phyloP scores from a whole-genome alignment of 2,113 vertebrate genomes.

The Zingel zingel region DNA sequence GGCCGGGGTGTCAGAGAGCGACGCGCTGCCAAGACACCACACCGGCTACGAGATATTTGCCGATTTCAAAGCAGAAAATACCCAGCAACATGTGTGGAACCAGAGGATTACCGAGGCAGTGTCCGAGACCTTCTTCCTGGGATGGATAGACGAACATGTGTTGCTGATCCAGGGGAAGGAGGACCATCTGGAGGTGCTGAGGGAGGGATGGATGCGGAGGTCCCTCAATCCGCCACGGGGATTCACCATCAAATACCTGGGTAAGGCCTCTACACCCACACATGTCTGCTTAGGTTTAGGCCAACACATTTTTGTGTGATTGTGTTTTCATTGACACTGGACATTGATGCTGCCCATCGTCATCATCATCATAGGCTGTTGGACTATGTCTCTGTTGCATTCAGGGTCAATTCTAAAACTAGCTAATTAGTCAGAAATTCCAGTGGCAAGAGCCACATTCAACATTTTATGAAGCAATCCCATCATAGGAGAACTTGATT shows the following conservation, averaged over 20 bases:
- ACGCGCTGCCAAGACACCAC: conserved; percentile 88
- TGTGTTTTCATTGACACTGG: not conserved
- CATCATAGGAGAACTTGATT: not conserved
- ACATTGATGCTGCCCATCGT: not conserved
- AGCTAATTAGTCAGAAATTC: not conserved
- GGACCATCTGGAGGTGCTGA: conserved; percentile 94
- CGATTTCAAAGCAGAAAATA: conserved; percentile 96
- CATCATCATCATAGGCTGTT: not conserved
- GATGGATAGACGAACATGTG: conserved; percentile 98
- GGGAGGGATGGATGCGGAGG: conserved; percentile 94
- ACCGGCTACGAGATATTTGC: conserved; percentile 97
- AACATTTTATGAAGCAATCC: not conserved
- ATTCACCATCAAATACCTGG: conserved; percentile 95
- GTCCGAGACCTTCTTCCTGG: conserved; percentile 95
- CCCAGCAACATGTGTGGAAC: conserved; percentile 94
- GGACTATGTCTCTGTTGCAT: not conserved
- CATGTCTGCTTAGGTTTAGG: not conserved
- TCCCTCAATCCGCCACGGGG: conserved; percentile 92
- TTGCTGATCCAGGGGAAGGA: conserved; percentile 96
- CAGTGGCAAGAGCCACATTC: not conserved
- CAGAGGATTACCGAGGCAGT: conserved; percentile 91
- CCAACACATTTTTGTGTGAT: not conserved
- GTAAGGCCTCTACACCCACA: conserved; percentile 80
- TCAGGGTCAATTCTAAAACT: not conserved
- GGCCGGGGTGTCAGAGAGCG: conserved; percentile 82